Percentiles rank a stretch among this genome's conserved stretches.
phyloP scores from a whole-genome alignment of 2,888 invertebrate species.

The Lypha dubia region DNA sequence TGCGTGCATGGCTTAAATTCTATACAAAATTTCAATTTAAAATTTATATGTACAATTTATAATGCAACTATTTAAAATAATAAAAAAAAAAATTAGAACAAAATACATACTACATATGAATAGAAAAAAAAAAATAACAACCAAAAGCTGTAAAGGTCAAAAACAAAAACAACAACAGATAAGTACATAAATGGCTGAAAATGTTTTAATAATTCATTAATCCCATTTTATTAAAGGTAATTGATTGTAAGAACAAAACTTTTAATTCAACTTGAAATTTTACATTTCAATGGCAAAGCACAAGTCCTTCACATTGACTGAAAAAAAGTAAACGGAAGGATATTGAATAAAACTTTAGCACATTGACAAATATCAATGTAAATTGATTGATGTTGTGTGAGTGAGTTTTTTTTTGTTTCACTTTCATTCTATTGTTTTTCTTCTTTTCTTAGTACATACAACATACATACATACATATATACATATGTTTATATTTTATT shows the following conservation, averaged over 20 bases:
- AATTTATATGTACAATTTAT: not conserved
- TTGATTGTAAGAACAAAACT: conserved; percentile 3
- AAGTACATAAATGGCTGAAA: conserved; percentile 2
- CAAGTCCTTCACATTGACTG: conserved; percentile 53
- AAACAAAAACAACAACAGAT: conserved; percentile 7
- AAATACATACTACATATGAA: not conserved
- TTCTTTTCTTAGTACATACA: not conserved
- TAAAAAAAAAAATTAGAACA: not conserved
- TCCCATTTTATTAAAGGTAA: conserved; percentile 7
- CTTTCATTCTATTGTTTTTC: conserved; percentile 10
- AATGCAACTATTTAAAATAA: not conserved
- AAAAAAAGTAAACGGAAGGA: conserved; percentile 7
- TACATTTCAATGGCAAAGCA: conserved; percentile 32
- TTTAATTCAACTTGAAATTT: conserved; percentile 44
- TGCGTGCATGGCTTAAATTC: not conserved
- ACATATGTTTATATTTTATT: too few species aligned
- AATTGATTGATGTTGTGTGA: conserved; percentile 24
- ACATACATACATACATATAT: too few species aligned
- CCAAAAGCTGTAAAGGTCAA: conserved; percentile 12
- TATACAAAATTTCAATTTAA: not conserved
- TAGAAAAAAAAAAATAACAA: not conserved
- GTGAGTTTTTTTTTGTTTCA: not conserved
- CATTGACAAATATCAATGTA: conserved; percentile 1
- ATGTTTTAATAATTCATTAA: conserved; percentile 28
- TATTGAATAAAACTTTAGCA: conserved; percentile 28